Evolutionary conservation across 2,113 vertebrate genomes (phyloP), one percentile per base, ranked within the genome.

Genomic region (Benitochromis conjunctus): DNA sequence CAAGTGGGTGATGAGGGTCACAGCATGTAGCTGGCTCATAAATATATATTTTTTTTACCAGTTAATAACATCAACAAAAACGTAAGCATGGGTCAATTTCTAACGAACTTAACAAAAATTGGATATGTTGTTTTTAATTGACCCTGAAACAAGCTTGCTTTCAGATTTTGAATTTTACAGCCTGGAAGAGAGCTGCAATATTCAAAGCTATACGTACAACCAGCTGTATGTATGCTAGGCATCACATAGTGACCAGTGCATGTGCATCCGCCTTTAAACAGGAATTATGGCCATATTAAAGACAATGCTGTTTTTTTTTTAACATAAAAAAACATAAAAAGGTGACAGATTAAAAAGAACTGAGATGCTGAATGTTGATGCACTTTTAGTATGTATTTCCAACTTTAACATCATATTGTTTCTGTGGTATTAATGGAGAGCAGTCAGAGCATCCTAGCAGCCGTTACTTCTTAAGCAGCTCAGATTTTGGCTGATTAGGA

Each of bases 281-380:
- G 38, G 11, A 41, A 80, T 66, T 82, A 69, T 91, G 77, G 51
- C 88, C 90, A 78, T 92, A 55, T 85, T 6, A 83, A 19, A 80
- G 36, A 92, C 87, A 69, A 66, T 88, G 41, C 13, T 74, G 21
- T 24, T 16, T 26, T 21, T 76, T 9, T 19, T 46, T 19, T 2
- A 4, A 71, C 6, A 56, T 12, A 13, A n/a, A 19, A 9, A 76
- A 81, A 12, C 6, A 10, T 34, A 16, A 1, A 64, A 34, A 36
- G 21, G 12, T 51, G 29, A 53, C 5, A 81, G 12, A 24, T 11
- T 51, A 0, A 51, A 76, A 76, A 51, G 69, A 51, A 51, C 9
- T 0, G 24, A 51, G 6, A 51, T 51, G 46, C 24, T 76, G 4
- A 76, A 51, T 51, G 9, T 76, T 31, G 16, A n/a, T 31, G 26